Evolutionary conservation across 2,888 invertebrate species (phyloP), one percentile per base, ranked within the genome.

Genomic region (Drosophila paucipuncta): DNA sequence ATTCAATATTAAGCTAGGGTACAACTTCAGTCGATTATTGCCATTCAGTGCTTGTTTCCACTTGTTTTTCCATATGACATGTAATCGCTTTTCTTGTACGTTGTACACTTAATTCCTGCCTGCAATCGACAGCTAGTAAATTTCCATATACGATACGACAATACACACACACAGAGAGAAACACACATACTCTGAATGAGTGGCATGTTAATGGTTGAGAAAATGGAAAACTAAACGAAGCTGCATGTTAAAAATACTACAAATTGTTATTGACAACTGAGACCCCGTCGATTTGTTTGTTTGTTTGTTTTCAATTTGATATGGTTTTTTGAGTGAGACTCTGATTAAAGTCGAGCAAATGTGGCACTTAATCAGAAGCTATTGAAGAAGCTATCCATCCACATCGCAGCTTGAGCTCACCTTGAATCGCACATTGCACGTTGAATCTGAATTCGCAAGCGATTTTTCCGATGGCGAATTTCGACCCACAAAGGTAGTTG

Each of bases 401-500:
- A 25, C 0, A 25, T 4, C 0, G 25, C 25, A 25, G 33, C 41
- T 43, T 22, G 22, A 16, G 7, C 91, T 91, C 83, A 93, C 93
- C 92, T 93, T 93, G 85, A 93, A 93, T 75, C 93, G 90, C 76
- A 93, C 93, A 84, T 92, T 93, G 81, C 92, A 93, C 64, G 91
- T 89, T 49, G 92, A 91, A 83, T 93, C 93, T 22, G 93, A 93
- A 80, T 92, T 93, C 62, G 92, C 89, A 67, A 92, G 82, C 54
- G 93, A 93, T 78, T 93, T 93, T 58, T 93, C 93, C 13, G 93
- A 93, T n/a, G 93, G 93, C 49, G 93, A 92, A 76, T 92, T 92
- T 58, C 91, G 92, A 28, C 92, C 92, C 22, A 90, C 87, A 39
- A 85, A 82, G 0, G 79, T 25, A 1, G 71, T 64, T 31, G 66